A percentile compares a stretch with the other conserved stretches of the same genome.
phyloP scores from a whole-genome alignment of 2,888 invertebrate genomes.

The Cheilosia grossa region DNA sequence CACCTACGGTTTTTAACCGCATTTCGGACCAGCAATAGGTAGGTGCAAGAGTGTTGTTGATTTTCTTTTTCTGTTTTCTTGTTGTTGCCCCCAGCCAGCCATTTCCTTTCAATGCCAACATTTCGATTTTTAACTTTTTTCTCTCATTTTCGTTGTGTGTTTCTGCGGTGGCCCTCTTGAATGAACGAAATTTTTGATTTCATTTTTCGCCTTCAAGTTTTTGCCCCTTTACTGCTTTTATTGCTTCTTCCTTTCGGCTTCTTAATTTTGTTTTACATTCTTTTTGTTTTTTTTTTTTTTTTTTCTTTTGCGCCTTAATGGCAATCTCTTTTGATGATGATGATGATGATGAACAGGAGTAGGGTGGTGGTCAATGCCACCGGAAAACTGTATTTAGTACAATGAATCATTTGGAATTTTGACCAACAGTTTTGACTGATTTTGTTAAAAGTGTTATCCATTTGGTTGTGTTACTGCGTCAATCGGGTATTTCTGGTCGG shows the following conservation, averaged over 20 bases:
- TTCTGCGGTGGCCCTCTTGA: constrained; percentile 38
- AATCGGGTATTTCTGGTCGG: constrained; percentile 19
- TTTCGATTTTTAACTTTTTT: constrained; percentile 1
- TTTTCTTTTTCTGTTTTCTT: constrained; percentile 14
- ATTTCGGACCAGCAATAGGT: constrained; percentile 52
- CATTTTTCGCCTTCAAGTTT: constrained; percentile 56
- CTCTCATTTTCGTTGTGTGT: constrained; percentile 4
- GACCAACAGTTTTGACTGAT: background rate
- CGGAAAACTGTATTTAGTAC: constrained; percentile 60
- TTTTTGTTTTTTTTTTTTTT: background rate
- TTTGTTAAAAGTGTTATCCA: constrained; percentile 4
- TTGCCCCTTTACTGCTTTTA: constrained; percentile 34
- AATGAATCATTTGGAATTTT: constrained; percentile 28
- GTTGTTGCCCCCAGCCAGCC: background rate
- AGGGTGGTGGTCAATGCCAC: constrained; percentile 66
- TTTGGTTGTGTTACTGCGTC: constrained; percentile 9
- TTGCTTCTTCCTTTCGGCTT: constrained; percentile 41
- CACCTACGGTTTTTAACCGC: constrained; percentile 58
- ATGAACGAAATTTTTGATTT: constrained; percentile 60
- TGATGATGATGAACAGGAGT: constrained; percentile 31
- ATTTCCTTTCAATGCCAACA: constrained; percentile 66
- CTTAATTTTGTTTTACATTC: constrained; percentile 7
- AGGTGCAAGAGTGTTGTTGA: constrained; percentile 50
- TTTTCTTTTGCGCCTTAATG: constrained; percentile 17
- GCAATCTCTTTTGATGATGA: constrained; percentile 30